Conservation (phyloP, 2,888 invertebrate genomes). For the Ischnura elegans region DNA sequence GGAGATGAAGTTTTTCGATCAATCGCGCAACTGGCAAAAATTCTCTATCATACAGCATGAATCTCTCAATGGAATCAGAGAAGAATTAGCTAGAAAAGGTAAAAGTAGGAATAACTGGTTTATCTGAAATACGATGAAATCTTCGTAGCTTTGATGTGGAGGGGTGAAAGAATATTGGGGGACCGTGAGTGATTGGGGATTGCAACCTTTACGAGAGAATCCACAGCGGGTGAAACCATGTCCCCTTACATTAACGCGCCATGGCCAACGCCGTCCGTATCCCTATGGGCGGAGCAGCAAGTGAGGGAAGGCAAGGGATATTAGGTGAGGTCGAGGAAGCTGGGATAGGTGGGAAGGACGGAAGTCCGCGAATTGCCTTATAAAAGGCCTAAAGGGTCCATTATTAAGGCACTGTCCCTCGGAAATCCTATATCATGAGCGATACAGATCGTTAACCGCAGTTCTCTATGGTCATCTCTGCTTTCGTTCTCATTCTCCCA, state of each 20-base stretch:
- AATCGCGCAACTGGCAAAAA: too few relatives aligned
- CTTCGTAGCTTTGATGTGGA: background rate
- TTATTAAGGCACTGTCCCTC: background rate
- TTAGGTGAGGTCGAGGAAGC: background rate
- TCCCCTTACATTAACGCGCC: background rate
- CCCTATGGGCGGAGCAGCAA: background rate
- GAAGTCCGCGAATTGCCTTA: background rate
- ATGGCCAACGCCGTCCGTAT: background rate
- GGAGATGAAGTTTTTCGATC: too few relatives aligned
- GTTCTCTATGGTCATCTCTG: conserved; percentile 1
- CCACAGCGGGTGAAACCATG: background rate
- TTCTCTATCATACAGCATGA: too few relatives aligned
- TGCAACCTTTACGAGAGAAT: background rate
- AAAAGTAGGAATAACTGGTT: background rate
- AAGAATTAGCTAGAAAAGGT: too few relatives aligned
- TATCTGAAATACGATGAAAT: background rate
- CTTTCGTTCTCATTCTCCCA: background rate
- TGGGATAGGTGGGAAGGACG: background rate
- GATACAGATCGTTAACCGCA: conserved; percentile 31
- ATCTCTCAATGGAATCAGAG: too few relatives aligned
- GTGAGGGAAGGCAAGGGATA: background rate
- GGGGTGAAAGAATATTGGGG: background rate
- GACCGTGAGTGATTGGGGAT: background rate
- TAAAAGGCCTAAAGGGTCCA: conserved; percentile 31
- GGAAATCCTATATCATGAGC: conserved; percentile 38